phyloP scores from a whole-genome alignment of 2,797 vertebrate species.

The Squalus acanthias region DNA sequence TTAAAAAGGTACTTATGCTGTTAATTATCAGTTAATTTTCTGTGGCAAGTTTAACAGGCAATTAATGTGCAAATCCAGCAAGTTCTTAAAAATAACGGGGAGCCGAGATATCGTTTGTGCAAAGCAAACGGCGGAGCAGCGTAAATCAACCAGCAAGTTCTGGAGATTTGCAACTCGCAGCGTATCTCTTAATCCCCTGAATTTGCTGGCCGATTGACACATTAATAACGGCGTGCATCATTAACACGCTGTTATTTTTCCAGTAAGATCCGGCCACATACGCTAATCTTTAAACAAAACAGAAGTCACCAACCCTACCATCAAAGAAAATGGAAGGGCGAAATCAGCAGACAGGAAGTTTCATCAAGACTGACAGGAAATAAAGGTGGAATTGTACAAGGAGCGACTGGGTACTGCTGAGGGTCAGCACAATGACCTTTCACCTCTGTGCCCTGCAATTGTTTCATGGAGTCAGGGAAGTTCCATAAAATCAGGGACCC shows the following conservation, averaged over 20 bases:
- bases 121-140: neutral
- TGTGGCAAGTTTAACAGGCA: neutral
- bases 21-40: neutral
- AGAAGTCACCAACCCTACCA: no score
- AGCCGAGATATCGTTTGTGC: neutral
- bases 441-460: no score
- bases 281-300: no score
- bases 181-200: neutral
- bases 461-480: no score
- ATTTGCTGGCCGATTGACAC: neutral
- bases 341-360: no score
- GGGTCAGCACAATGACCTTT: no score
- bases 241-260: neutral
- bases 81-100: neutral
- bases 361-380: no score
- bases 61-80: neutral
- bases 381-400: no score
- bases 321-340: no score
- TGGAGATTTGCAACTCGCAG: neutral
- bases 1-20: neutral
- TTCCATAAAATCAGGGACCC: no score
- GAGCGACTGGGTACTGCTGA: no score
- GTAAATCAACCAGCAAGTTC: neutral
- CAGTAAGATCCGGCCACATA: neutral
- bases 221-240: neutral